phyloP scores from a whole-genome alignment of 2,113 vertebrate species.

The Tretioscincus oriximinensis region DNA sequence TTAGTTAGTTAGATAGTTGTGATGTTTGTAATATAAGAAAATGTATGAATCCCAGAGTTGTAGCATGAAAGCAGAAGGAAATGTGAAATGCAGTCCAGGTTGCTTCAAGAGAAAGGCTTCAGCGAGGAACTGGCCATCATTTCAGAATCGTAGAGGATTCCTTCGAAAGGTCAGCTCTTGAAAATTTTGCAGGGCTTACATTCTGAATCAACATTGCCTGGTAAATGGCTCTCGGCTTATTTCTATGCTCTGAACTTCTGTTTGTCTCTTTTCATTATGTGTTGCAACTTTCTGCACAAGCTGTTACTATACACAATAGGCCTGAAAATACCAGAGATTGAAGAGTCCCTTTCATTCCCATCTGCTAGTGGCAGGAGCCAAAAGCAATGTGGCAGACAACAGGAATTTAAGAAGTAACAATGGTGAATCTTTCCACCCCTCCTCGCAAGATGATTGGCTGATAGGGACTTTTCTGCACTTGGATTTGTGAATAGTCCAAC shows the following conservation, averaged over 20 bases:
- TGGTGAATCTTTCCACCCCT: too few species aligned
- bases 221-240: slow-evolving; percentile 6
- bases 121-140: neutral
- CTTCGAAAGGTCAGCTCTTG: neutral
- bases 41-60: too few species aligned
- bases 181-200: neutral
- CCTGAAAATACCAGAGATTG: neutral
- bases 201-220: neutral
- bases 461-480: too few species aligned
- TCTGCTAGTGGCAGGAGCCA: neutral
- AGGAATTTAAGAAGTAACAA: too few species aligned
- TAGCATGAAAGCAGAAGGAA: neutral
- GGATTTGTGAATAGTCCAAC: too few species aligned
- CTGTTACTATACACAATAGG: neutral
- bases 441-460: too few species aligned
- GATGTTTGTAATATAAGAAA: neutral
- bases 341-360: too few species aligned
- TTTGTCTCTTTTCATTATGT: neutral
- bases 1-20: too few species aligned
- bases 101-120: neutral
- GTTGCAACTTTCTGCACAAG: neutral
- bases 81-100: neutral
- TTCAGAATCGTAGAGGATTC: neutral
- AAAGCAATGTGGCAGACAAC: neutral
- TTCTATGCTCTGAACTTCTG: neutral